Evolutionary conservation across 2,797 vertebrate genomes (phyloP).

Genomic region (Cirrhinus molitorella): DNA sequence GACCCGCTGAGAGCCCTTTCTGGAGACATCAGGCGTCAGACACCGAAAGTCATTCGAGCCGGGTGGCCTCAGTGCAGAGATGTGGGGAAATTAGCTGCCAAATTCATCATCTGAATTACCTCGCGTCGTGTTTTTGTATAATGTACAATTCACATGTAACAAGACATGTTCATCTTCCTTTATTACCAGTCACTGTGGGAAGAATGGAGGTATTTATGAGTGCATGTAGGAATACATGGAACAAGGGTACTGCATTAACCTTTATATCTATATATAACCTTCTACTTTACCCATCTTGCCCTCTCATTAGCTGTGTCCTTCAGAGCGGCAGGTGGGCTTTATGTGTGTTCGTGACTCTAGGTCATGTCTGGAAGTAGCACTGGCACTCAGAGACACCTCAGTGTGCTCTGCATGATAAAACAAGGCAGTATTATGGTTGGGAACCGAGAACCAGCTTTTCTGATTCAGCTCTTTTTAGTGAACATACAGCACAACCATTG

Average conservation of each 20-base stretch:
- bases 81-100: conserved; percentile 56
- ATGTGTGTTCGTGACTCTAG: conserved; percentile 15
- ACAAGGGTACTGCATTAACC: conserved; percentile 3
- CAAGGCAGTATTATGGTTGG: not conserved
- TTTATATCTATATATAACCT: conserved; percentile 31
- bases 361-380: not conserved
- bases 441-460: not conserved
- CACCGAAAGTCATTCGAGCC: conserved; percentile 29
- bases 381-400: not conserved
- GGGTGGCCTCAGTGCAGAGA: conserved; percentile 8
- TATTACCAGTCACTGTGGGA: conserved; percentile 9
- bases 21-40: conserved; percentile 41
- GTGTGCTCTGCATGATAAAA: not conserved
- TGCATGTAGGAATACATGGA: not conserved
- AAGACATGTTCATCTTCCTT: conserved; percentile 31
- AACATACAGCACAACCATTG: not conserved
- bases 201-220: not conserved
- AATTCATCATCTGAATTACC: conserved; percentile 41
- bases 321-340: conserved; percentile 1
- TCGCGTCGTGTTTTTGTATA: conserved; percentile 5
- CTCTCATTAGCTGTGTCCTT: conserved; percentile 10
- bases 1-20: conserved; percentile 32
- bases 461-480: too few species aligned
- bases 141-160: conserved; percentile 37
- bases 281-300: not conserved